These are phyloP conservation scores for Atractosteus spatula DNA, from an alignment of 2,113 vertebrate genomes.

Conservation along the genomic window DNA sequence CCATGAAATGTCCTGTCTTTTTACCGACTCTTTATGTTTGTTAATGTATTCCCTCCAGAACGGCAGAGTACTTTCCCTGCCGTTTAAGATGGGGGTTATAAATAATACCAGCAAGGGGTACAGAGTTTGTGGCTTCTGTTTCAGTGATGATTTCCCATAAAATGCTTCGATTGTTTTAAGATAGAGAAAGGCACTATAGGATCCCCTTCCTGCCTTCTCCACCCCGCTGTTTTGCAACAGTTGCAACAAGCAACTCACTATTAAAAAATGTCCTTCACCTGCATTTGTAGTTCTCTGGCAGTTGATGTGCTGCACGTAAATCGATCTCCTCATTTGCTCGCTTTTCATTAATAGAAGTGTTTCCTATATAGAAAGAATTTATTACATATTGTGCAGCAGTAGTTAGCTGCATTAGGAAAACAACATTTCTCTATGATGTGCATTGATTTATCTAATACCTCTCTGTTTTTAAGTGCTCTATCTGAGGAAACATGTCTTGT, in stretches of 20 bases:
- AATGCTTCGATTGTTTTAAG: slow-evolving; percentile 82
- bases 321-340: slow-evolving; percentile 37
- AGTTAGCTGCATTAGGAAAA: too few relatives aligned
- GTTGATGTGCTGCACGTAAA: slow-evolving; percentile 41
- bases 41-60: slow-evolving; percentile 90
- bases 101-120: slow-evolving; percentile 87
- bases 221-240: slow-evolving; percentile 70
- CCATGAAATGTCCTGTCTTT: slow-evolving; percentile 94
- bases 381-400: too few relatives aligned
- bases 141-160: slow-evolving; percentile 83
- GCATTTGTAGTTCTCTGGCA: slow-evolving; percentile 78
- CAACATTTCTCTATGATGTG: too few relatives aligned
- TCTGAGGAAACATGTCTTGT: too few relatives aligned
- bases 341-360: slow-evolving; percentile 31
- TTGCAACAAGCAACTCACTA: slow-evolving; percentile 79
- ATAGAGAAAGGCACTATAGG: slow-evolving; percentile 80
- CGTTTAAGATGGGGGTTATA: slow-evolving; percentile 88
- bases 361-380: neutral
- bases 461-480: too few relatives aligned
- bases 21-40: slow-evolving; percentile 88
- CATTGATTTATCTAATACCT: too few relatives aligned
- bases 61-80: slow-evolving; percentile 77
- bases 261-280: slow-evolving; percentile 74
- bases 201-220: slow-evolving; percentile 76
- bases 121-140: slow-evolving; percentile 75